phyloP scores from a whole-genome alignment of 2,797 vertebrate species.

The Chromis chromis region DNA sequence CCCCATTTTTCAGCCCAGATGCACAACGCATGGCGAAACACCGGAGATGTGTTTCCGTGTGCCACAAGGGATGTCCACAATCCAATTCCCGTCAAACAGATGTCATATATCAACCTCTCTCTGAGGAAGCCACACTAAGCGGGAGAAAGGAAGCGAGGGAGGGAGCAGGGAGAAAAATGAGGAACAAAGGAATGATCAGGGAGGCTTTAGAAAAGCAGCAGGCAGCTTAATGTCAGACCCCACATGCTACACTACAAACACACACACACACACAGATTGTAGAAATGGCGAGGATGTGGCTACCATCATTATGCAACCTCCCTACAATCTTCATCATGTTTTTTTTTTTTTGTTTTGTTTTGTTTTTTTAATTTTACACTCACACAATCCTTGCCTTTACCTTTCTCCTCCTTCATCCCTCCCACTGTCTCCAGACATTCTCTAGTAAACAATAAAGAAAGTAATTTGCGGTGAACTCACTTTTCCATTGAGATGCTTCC shows the following conservation, averaged over 20 bases:
- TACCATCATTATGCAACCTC: slow-evolving; percentile 41
- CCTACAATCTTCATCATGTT: slow-evolving; percentile 14
- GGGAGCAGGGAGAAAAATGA: slow-evolving; percentile 34
- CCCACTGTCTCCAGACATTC: slow-evolving; percentile 24
- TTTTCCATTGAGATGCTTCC: slow-evolving; percentile 67
- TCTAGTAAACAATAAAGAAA: slow-evolving; percentile 64
- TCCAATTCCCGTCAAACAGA: slow-evolving; percentile 83
- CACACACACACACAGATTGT: slow-evolving; percentile 26
- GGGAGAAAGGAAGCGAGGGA: slow-evolving; percentile 49
- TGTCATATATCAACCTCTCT: slow-evolving; percentile 82
- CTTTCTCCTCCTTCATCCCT: slow-evolving; percentile 11
- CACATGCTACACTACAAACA: slow-evolving; percentile 44
- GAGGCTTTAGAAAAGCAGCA: slow-evolving; percentile 62
- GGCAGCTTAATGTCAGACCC: slow-evolving; percentile 59
- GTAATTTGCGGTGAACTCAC: slow-evolving; percentile 63
- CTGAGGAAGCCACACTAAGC: slow-evolving; percentile 63
- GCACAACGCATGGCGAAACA: slow-evolving; percentile 60
- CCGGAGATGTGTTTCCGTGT: slow-evolving; percentile 70
- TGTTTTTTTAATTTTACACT: neutral
- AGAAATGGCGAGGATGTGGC: slow-evolving; percentile 63
- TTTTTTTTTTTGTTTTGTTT: neutral
- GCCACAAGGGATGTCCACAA: slow-evolving; percentile 78
- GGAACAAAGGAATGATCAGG: slow-evolving; percentile 73
- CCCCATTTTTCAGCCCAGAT: slow-evolving; percentile 49
- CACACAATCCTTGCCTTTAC: slow-evolving; percentile 22